Conservation (phyloP, 2,797 vertebrate genomes). For the Lagothrix lagotricha region DNA sequence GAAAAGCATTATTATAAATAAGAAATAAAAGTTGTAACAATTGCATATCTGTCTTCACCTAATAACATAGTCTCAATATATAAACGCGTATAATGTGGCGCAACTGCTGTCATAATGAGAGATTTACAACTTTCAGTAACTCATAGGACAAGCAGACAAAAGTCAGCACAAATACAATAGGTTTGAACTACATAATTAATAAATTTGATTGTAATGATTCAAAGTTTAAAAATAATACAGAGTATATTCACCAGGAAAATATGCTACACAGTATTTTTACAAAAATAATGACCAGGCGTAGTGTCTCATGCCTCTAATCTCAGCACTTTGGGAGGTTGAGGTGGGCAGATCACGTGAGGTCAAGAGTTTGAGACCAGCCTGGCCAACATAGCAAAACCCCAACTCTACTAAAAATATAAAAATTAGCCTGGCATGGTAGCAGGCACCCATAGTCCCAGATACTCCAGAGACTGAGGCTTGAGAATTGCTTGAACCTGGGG, state of each 20-base stretch:
- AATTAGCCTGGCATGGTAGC: neutral
- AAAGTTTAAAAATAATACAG: conserved; percentile 2
- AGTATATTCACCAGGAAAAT: neutral
- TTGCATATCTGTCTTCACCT: neutral
- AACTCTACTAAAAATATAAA: neutral
- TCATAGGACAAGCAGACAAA: neutral
- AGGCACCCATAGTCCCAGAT: neutral
- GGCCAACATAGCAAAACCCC: neutral
- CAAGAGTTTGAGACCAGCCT: neutral
- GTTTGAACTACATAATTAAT: neutral
- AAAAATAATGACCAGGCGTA: neutral
- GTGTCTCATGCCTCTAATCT: neutral
- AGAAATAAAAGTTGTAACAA: neutral
- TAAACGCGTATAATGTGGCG: neutral
- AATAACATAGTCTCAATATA: neutral
- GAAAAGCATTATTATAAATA: conserved; percentile 13
- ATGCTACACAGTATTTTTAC: neutral
- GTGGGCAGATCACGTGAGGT: neutral
- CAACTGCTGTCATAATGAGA: neutral
- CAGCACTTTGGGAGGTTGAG: neutral
- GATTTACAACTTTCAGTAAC: neutral
- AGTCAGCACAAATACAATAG: neutral
- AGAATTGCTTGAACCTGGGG: neutral
- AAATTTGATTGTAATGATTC: neutral
- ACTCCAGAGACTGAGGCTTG: neutral